Conservation (phyloP, 1,140 invertebrate species). For the Pissodes strobi region DNA sequence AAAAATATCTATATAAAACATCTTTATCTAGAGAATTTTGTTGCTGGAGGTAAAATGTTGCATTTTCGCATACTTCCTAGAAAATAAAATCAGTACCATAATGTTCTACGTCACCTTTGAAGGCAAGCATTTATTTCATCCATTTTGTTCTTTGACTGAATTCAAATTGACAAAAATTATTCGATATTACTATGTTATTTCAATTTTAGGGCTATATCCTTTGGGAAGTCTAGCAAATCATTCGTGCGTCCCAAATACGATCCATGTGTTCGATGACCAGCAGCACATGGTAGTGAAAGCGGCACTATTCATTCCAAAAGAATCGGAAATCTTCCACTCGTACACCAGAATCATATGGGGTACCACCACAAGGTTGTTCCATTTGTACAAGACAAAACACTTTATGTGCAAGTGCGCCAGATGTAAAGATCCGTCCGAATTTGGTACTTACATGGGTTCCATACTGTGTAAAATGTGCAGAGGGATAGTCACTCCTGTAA, state of each 20-base stretch:
- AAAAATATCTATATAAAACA: no score
- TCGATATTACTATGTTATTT: no score
- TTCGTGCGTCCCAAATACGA: slow-evolving; percentile 74
- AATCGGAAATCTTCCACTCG: slow-evolving; percentile 71
- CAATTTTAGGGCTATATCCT: slow-evolving; percentile 66
- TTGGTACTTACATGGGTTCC: slow-evolving; percentile 51
- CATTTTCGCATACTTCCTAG: no score
- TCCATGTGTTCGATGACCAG: slow-evolving; percentile 65
- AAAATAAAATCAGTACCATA: no score
- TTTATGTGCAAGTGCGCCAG: slow-evolving; percentile 70
- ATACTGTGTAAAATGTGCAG: slow-evolving; percentile 59
- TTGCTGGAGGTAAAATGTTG: no score
- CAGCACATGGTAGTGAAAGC: slow-evolving; percentile 67
- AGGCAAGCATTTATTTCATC: no score
- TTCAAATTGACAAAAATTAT: no score
- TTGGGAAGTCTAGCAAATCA: slow-evolving; percentile 76
- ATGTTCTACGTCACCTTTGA: no score
- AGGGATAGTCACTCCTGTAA: slow-evolving; percentile 57
- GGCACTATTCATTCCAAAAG: slow-evolving; percentile 64
- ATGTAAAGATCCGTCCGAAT: slow-evolving; percentile 69
- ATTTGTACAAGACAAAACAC: slow-evolving; percentile 72
- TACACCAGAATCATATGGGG: slow-evolving; percentile 77
- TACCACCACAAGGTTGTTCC: slow-evolving; percentile 66
- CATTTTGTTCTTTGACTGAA: no score
- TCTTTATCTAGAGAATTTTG: no score